Conservation (phyloP, 1,140 invertebrate genomes). For the Armadillidium nasatum region DNA sequence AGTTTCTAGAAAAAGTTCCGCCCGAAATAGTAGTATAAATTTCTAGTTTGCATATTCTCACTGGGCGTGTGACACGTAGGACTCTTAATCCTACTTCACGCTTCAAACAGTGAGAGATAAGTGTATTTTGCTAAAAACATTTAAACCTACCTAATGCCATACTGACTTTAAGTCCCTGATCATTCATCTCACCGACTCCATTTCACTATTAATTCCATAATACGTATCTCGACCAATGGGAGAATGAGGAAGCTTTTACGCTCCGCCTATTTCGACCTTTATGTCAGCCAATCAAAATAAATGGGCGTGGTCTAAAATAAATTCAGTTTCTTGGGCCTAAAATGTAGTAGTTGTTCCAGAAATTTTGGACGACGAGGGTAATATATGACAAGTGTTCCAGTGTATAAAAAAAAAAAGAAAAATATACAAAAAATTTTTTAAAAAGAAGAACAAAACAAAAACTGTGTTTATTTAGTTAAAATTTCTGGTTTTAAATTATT, state of each 20-base stretch:
- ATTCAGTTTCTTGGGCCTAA: background rate
- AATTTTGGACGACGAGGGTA: background rate
- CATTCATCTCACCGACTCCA: conserved; percentile 7
- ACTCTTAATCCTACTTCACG: conserved; percentile 4
- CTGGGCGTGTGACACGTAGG: no score
- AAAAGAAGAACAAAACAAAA: no score
- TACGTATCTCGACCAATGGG: background rate
- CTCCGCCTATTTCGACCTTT: background rate
- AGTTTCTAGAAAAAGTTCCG: no score
- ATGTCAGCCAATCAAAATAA: background rate
- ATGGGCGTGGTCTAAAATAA: no score
- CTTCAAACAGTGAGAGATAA: background rate
- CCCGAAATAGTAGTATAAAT: no score
- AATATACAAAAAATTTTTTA: no score
- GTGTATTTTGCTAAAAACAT: conserved; percentile 13
- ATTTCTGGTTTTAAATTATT: no score
- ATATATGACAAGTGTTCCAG: background rate
- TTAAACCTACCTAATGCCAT: background rate
- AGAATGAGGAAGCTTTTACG: background rate
- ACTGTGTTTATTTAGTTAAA: no score
- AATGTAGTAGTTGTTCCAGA: background rate
- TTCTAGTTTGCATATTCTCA: no score
- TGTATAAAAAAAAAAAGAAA: no score
- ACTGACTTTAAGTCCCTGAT: background rate
- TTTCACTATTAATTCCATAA: background rate